Conservation (phyloP, 2,113 vertebrate genomes). For the Bothrops jararaca region DNA sequence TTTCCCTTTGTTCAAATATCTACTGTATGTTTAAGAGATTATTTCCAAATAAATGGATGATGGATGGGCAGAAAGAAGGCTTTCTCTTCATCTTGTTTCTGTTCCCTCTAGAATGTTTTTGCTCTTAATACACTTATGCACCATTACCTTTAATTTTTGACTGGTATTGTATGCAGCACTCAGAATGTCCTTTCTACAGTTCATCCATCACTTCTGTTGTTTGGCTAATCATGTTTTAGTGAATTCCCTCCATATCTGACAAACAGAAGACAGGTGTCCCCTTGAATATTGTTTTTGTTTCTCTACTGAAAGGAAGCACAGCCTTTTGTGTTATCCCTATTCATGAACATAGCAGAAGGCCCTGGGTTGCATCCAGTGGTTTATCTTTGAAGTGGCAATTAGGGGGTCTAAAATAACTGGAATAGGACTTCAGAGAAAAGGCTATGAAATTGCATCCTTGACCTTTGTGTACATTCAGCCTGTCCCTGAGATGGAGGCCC, state of each 20-base stretch:
- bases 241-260: background rate
- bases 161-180: background rate
- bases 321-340: background rate
- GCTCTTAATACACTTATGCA: background rate
- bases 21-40: accelerated
- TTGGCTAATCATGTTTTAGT: background rate
- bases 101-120: background rate
- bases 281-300: background rate
- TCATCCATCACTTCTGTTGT: background rate
- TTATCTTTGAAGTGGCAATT: constrained; percentile 32
- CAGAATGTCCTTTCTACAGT: background rate
- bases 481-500: background rate
- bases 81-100: background rate
- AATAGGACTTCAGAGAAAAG: constrained; percentile 18
- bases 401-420: constrained; percentile 27
- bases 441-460: constrained; percentile 43
- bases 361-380: constrained; percentile 14
- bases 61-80: background rate
- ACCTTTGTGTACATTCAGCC: constrained; percentile 22
- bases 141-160: background rate
- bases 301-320: background rate
- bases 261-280: constrained; percentile 24
- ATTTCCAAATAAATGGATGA: background rate
- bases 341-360: constrained; percentile 11
- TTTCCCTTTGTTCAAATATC: background rate